Base-by-base conservation (phyloP, 2,113 vertebrate genomes). In the Amblyopsis rosae region DNA sequence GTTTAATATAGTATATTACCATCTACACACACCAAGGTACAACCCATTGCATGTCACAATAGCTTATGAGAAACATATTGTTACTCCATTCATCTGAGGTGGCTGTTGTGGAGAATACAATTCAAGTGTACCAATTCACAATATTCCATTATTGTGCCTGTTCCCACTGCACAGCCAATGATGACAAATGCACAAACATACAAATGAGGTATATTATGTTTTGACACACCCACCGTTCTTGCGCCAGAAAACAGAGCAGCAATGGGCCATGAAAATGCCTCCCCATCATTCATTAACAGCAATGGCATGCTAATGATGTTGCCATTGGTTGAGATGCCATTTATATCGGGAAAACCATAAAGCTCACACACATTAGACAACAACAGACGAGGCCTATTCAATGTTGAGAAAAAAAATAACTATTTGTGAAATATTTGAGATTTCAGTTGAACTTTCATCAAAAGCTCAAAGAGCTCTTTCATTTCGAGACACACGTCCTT, bases 241-340 rank as follows among this genome's bases (percentile, higher is more conserved):
- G 67, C 9, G 58, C 65, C 10, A 32, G 13, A 65, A 26, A 47
- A 53, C 60, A 32, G 32, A 32, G 62, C 60, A 62, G 45, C 59
- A 82, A 77, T 84, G 82, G 72, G 41, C 78, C 73, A 60, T 83
- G 73, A 81, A 83, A 70, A 75, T 57, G 75, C 50, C 62, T 56
- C 46, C 6, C 47, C 12, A 57, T 73, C 55, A 50, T 65, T 60
- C 63, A 72, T 62, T 54, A 73, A 69, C 67, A 53, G 35, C 69
- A 49, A 45, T 35, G 58, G 59, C 58, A 61, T 64, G 57, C 76
- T 78, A 82, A 86, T 77, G 84, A 69, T 72, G 56, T 50, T 70
- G 67, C 66, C 55, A 63, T 70, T 71, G 62, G 65, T 71, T 67
- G 84, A 63, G 35, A 82, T 73, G 56, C 47, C 64, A 82, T 84